Conservation (phyloP, 2,113 vertebrate genomes). For the Eretmochelys imbricata region DNA sequence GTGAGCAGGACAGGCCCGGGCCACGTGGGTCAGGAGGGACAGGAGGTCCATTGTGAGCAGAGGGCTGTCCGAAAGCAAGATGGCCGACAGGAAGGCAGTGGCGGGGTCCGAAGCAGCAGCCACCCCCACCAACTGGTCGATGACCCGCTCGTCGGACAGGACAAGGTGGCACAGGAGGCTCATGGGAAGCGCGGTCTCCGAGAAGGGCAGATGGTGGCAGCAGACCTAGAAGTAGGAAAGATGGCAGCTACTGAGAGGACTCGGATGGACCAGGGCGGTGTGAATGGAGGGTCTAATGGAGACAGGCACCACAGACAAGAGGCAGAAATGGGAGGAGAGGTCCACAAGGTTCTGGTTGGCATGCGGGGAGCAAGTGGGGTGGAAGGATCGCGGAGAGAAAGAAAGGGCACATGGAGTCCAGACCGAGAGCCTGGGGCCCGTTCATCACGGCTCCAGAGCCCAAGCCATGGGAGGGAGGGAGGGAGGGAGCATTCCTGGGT, state of each 20-base stretch:
- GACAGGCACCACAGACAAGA: accelerated
- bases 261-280: accelerated
- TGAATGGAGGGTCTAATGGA: background rate
- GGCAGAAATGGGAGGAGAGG: background rate
- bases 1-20: slow-evolving; percentile 68
- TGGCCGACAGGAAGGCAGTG: slow-evolving; percentile 62
- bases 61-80: slow-evolving; percentile 71
- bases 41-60: slow-evolving; percentile 85
- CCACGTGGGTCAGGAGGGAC: slow-evolving; percentile 82
- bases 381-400: accelerated
- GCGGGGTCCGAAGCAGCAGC: slow-evolving; percentile 56
- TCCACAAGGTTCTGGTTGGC: background rate
- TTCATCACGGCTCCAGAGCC: background rate
- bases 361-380: too few species aligned
- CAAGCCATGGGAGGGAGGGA: background rate
- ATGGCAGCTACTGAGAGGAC: background rate
- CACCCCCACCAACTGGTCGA: slow-evolving; percentile 76
- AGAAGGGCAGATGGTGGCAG: slow-evolving; percentile 74
- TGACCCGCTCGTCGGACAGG: slow-evolving; percentile 76
- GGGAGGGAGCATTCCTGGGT: background rate
- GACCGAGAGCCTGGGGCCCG: background rate
- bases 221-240: slow-evolving; percentile 81
- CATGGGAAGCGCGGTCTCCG: slow-evolving; percentile 83
- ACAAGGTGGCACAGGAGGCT: slow-evolving; percentile 86
- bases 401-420: background rate